Base-by-base conservation (phyloP, 2,888 invertebrate species). In the Xestobium rufovillosum region DNA sequence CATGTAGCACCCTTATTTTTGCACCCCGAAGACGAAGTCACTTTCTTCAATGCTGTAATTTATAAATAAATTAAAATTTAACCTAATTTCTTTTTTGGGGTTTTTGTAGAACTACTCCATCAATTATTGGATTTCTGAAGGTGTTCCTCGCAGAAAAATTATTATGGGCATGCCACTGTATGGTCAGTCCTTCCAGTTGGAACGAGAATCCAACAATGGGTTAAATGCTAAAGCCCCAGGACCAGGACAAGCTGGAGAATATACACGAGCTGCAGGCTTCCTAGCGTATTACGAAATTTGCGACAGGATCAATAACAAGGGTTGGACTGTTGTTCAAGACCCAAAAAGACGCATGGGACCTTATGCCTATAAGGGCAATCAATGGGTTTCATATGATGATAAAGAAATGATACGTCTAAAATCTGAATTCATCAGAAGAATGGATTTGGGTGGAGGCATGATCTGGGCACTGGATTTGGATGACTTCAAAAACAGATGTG, bases 371-470 rank as follows among this genome's bases (percentile, higher is more conserved):
- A 84, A 85, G 54, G 88, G 80, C 29, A 82, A 82, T 54, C 91
- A 92, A 57, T 94, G 92, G 92, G 89, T 91, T 12, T 84, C 88
- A 2, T 94, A 76, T 53, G 92, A 94, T 57, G 90, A 92, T 56
- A 70, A 73, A 4, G 79, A 79, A 17, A 89, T 83, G 66, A 80
- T 92, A 27, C 72, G 75, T 42, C 74, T 73, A 45, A 92, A 92
- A 67, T 81, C 87, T 0, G 77, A 86, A 51, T 81, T 80, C 52
- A 78, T 90, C 19, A 76, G 84, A 42, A 72, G 79, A 9, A 70
- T 86, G 63, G 75, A 80, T 43, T 71, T 92, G 11, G 90, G 82
- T 9, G 90, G 90, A 39, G 89, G 86, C 11, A 90, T 90, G 89
- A 77, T 90, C 27, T 90, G 90, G 90, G 89, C 90, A 0, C 66